phyloP scores from a whole-genome alignment of 2,113 vertebrate species.

The Misgurnus anguillicaudatus region DNA sequence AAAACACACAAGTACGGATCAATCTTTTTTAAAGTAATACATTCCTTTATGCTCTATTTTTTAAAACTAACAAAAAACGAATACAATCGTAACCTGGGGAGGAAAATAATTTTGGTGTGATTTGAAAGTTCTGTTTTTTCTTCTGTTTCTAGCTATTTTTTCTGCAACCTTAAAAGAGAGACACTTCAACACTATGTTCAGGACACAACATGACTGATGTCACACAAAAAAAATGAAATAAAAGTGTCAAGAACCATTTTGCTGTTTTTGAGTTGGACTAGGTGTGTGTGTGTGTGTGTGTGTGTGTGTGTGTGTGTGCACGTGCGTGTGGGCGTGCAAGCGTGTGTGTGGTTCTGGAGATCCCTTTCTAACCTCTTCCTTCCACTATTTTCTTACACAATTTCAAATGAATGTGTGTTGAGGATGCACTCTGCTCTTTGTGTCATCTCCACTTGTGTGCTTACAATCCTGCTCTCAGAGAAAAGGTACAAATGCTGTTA shows the following conservation, averaged over 20 bases:
- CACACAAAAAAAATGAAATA: conserved; percentile 68
- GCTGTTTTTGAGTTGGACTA: conserved; percentile 60
- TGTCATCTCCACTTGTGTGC: no score
- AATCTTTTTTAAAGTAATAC: conserved; percentile 79
- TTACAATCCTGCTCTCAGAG: no score
- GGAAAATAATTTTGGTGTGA: conserved; percentile 72
- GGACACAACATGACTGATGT: conserved; percentile 70
- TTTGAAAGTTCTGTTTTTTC: conserved; percentile 66
- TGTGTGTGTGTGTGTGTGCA: neutral
- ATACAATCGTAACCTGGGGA: conserved; percentile 59
- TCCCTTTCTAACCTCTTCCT: neutral
- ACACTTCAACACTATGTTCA: conserved; percentile 72
- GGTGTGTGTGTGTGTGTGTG: conserved; percentile 35
- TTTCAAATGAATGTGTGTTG: neutral
- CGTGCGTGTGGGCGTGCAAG: no score
- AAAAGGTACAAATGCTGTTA: no score
- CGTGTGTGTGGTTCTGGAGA: neutral
- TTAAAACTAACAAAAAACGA: conserved; percentile 83
- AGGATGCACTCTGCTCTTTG: no score
- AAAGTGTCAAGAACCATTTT: conserved; percentile 66
- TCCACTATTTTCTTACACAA: neutral
- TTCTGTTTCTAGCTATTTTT: conserved; percentile 46
- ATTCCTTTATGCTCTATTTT: conserved; percentile 86
- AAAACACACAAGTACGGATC: conserved; percentile 71
- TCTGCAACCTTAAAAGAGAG: conserved; percentile 68